A percentile compares a stretch with the other conserved stretches of the same genome.
phyloP scores from a whole-genome alignment of 2,888 invertebrate genomes.

The Mimumesa dahlbomi region DNA sequence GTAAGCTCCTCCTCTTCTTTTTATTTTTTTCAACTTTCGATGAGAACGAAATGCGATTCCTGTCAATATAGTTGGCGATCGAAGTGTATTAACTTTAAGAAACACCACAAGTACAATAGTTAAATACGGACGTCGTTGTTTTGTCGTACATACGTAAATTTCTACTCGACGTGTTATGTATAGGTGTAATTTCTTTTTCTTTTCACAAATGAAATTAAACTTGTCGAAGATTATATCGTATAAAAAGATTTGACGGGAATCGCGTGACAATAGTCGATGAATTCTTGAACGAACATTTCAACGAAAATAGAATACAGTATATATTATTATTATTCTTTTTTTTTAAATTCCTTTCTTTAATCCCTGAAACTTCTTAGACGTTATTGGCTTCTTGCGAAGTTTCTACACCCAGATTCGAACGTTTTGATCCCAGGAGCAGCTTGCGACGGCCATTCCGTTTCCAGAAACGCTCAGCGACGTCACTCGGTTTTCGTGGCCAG shows the following conservation, averaged over 20 bases:
- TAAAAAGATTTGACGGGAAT: slow-evolving; percentile 14
- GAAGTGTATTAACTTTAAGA: neutral
- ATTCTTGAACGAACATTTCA: neutral
- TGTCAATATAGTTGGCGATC: neutral
- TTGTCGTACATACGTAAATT: neutral
- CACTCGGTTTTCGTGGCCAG: slow-evolving; percentile 93
- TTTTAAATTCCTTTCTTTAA: too few species aligned
- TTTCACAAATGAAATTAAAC: too few species aligned
- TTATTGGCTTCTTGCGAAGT: neutral
- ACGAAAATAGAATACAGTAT: neutral
- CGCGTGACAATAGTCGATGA: neutral
- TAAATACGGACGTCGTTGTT: slow-evolving; percentile 9
- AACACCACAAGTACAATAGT: slow-evolving; percentile 5
- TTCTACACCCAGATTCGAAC: slow-evolving; percentile 92
- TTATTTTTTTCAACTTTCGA: neutral
- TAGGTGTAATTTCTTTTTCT: slow-evolving; percentile 9
- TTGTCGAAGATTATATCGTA: too few species aligned
- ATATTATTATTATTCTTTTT: slow-evolving; percentile 11
- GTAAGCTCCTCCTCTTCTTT: neutral
- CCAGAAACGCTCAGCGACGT: slow-evolving; percentile 91
- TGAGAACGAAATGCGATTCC: neutral
- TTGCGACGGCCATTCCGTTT: slow-evolving; percentile 93
- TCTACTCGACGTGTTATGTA: slow-evolving; percentile 1
- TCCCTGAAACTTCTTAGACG: neutral
- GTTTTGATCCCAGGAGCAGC: slow-evolving; percentile 95